Evolutionary conservation across 2,888 invertebrate genomes (phyloP).

Genomic region (Trichopria drosophilae): DNA sequence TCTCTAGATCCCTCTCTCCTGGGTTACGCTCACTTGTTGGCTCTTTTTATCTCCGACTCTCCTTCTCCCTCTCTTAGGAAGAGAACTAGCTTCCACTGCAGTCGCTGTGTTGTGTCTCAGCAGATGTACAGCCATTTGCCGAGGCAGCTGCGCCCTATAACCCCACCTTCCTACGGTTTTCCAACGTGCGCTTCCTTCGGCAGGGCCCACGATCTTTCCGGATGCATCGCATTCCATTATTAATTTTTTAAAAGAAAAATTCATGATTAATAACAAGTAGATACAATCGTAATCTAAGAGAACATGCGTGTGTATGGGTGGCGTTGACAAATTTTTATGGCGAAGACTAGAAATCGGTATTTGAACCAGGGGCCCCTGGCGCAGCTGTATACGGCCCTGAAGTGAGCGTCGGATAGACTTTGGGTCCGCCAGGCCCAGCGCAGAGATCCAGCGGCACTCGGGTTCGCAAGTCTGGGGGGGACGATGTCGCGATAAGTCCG

Average conservation of each 20-base stretch:
- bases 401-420: conserved; percentile 35
- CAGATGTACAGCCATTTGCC: conserved; percentile 56
- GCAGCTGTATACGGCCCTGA: conserved; percentile 35
- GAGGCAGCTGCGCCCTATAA: conserved; percentile 52
- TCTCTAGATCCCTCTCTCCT: no score
- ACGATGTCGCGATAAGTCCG: no score
- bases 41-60: no score
- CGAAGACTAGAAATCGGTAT: background rate
- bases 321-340: no score
- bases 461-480: conserved; percentile 45
- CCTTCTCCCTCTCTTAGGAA: conserved; percentile 12
- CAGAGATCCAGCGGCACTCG: conserved; percentile 40
- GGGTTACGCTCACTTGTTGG: no score
- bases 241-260: no score
- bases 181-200: conserved; percentile 31
- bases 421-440: conserved; percentile 36
- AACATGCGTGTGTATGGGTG: no score
- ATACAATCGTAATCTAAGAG: no score
- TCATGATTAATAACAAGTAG: no score
- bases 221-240: no score
- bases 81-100: conserved; percentile 1
- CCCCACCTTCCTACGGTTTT: conserved; percentile 24
- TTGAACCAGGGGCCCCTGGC: conserved; percentile 16
- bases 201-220: conserved; percentile 24
- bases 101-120: conserved; percentile 39